These are phyloP conservation scores for Ataeniobius toweri DNA, from an alignment of 2,797 vertebrate species.

Conservation along the genomic window DNA sequence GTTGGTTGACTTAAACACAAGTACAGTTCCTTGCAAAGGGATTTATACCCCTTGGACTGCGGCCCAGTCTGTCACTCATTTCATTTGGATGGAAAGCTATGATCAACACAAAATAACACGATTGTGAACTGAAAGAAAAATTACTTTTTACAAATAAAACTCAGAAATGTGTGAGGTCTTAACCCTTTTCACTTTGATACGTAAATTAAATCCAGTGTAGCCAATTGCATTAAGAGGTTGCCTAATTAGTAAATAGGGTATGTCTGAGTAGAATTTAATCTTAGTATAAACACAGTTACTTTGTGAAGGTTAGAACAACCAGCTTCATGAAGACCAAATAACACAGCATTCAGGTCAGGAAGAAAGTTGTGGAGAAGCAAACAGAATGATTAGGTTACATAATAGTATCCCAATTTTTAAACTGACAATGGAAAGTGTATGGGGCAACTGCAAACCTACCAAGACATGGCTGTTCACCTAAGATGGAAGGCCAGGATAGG, in stretches of 20 bases:
- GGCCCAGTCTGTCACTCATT: neutral
- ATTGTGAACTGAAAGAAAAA: neutral
- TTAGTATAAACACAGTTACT: too few relatives aligned
- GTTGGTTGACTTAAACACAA: neutral
- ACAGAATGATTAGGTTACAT: too few relatives aligned
- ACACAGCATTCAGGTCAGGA: too few relatives aligned
- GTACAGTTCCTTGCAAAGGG: neutral
- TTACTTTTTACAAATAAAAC: too few relatives aligned
- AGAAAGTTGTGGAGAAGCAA: too few relatives aligned
- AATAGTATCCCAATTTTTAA: neutral
- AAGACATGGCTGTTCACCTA: neutral
- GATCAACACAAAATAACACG: neutral
- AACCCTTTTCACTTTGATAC: too few relatives aligned
- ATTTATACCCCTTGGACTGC: neutral
- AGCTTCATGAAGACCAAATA: too few relatives aligned
- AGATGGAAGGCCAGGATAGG: neutral
- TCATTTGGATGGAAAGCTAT: neutral
- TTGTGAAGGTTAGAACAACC: too few relatives aligned
- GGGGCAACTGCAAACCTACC: neutral
- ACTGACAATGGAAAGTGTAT: neutral
- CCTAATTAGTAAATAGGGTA: too few relatives aligned
- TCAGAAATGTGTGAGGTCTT: too few relatives aligned
- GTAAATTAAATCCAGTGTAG: too few relatives aligned
- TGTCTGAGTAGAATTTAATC: neutral
- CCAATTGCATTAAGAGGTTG: too few relatives aligned